Conservation (phyloP, 2,113 vertebrate genomes). For the Nothobranchius furzeri region DNA sequence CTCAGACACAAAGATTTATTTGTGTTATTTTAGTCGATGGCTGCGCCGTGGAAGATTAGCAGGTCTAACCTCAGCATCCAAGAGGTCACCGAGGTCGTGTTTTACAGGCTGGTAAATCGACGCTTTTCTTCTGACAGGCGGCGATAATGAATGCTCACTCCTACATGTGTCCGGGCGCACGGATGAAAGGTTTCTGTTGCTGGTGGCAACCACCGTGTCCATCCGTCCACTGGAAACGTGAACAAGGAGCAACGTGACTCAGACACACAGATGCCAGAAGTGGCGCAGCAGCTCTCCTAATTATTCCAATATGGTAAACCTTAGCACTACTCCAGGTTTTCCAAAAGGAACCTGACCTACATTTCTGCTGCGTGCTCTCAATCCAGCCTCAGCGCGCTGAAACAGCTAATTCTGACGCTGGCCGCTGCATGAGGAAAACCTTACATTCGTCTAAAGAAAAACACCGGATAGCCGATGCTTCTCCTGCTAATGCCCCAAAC, state of each 20-base stretch:
- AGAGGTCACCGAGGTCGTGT: conserved; percentile 38
- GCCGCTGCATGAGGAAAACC: conserved; percentile 4
- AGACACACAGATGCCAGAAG: conserved; percentile 40
- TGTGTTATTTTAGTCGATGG: background rate
- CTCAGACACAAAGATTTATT: conserved; percentile 6
- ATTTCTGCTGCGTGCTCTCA: conserved; percentile 56
- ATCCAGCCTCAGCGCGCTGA: conserved; percentile 46
- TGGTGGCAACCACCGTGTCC: conserved; percentile 39
- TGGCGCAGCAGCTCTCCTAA: conserved; percentile 48
- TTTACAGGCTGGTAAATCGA: conserved; percentile 39
- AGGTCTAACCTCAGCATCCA: conserved; percentile 22
- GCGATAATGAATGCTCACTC: conserved; percentile 39
- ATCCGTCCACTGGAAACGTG: conserved; percentile 34
- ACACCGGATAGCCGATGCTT: background rate
- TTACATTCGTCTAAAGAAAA: background rate
- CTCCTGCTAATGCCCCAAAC: conserved; percentile 8
- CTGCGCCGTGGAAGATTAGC: conserved; percentile 37
- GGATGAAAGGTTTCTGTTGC: conserved; percentile 31
- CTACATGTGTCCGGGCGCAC: conserved; percentile 17
- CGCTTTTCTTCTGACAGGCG: conserved; percentile 32
- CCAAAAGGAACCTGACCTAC: conserved; percentile 64
- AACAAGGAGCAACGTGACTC: conserved; percentile 47
- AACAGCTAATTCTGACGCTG: conserved; percentile 38
- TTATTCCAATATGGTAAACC: conserved; percentile 63
- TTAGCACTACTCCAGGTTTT: conserved; percentile 45